Conservation (phyloP, 2,888 invertebrate species). For the Drosophila barbarae region DNA sequence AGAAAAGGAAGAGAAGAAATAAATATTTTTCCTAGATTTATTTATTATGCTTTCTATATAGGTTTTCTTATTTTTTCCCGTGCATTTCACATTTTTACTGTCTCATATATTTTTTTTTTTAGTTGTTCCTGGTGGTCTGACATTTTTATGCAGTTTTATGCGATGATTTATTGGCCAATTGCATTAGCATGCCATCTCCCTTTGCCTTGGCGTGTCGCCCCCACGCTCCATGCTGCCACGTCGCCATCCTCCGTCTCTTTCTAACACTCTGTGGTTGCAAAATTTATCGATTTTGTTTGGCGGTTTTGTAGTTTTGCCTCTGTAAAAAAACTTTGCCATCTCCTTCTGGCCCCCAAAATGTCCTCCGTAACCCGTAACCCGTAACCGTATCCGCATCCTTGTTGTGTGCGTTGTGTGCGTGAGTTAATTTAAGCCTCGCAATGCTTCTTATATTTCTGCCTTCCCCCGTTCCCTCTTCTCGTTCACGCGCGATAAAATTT, state of each 20-base stretch:
- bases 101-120: background rate
- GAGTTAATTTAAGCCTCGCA: constrained; percentile 37
- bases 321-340: constrained; percentile 9
- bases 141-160: constrained; percentile 60
- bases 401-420: constrained; percentile 33
- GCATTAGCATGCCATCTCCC: constrained; percentile 55
- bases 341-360: constrained; percentile 16
- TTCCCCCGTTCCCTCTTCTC: background rate
- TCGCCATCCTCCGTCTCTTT: background rate
- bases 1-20: too few species aligned
- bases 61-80: background rate
- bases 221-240: background rate
- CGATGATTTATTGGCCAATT: constrained; percentile 66
- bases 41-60: background rate
- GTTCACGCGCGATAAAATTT: constrained; percentile 59
- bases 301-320: constrained; percentile 50
- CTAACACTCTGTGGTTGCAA: constrained; percentile 7
- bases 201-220: constrained; percentile 10
- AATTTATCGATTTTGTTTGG: constrained; percentile 61
- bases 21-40: background rate
- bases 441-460: constrained; percentile 7
- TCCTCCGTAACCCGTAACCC: constrained; percentile 10
- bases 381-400: constrained; percentile 7
- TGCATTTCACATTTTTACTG: background rate
- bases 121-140: constrained; percentile 9